phyloP scores from a whole-genome alignment of 2,797 vertebrate genomes.

The Leptatherina wallacei region DNA sequence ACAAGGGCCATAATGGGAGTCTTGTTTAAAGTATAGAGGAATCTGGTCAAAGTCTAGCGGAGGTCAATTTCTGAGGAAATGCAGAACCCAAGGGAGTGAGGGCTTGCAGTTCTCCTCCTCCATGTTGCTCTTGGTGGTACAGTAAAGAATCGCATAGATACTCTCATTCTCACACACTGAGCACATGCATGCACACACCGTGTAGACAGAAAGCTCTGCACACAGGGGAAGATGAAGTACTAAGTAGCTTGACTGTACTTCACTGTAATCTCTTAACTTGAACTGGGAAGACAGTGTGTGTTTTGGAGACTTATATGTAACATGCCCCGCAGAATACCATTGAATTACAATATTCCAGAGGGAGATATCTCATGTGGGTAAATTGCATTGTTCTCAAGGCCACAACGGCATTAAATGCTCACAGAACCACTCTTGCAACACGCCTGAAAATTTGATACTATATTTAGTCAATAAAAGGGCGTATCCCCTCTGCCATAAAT shows the following conservation, averaged over 20 bases:
- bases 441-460: conserved; percentile 13
- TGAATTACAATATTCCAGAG: conserved; percentile 61
- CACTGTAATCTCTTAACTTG: conserved; percentile 67
- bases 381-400: conserved; percentile 54
- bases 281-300: conserved; percentile 55
- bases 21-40: conserved; percentile 81
- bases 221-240: conserved; percentile 62
- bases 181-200: conserved; percentile 38
- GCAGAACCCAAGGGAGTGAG: conserved; percentile 72
- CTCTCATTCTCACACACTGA: conserved; percentile 39
- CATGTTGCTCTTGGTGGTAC: conserved; percentile 49
- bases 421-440: conserved; percentile 2
- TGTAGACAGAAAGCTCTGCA: conserved; percentile 25
- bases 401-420: conserved; percentile 40
- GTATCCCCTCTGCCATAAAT: conserved; percentile 31
- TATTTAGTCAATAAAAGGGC: conserved; percentile 44
- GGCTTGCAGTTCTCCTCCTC: conserved; percentile 49
- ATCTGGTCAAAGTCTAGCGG: conserved; percentile 71
- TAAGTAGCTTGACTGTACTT: conserved; percentile 64
- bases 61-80: conserved; percentile 76
- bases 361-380: conserved; percentile 47
- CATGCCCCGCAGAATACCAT: conserved; percentile 50
- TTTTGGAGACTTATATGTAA: conserved; percentile 54
- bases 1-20: conserved; percentile 72
- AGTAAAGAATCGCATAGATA: conserved; percentile 36